phyloP scores from a whole-genome alignment of 1,140 invertebrate species.

The Trichoplusia ni region DNA sequence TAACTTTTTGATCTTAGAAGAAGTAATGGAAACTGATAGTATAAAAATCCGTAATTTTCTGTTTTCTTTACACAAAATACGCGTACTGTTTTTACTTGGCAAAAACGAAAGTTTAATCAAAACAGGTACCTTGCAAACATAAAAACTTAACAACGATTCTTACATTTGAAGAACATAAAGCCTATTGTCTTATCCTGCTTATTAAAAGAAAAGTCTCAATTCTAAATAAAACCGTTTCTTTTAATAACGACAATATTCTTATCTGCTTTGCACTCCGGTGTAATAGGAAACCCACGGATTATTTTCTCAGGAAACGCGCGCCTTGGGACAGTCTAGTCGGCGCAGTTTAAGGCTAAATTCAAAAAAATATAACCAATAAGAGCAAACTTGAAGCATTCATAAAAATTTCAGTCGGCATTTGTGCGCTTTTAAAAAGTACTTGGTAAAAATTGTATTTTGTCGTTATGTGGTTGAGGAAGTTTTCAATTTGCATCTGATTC shows the following conservation, averaged over 20 bases:
- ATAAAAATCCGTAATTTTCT: no score
- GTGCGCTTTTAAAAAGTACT: slow-evolving; percentile 23
- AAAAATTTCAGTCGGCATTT: slow-evolving; percentile 22
- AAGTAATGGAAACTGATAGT: no score
- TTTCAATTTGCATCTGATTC: slow-evolving; percentile 6
- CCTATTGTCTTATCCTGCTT: not conserved
- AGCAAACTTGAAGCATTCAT: slow-evolving; percentile 20
- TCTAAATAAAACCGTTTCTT: slow-evolving; percentile 6
- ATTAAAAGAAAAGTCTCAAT: slow-evolving; percentile 9
- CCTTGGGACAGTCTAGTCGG: slow-evolving; percentile 14
- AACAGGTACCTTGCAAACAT: no score
- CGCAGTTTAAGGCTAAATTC: slow-evolving; percentile 25
- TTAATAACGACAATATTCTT: slow-evolving; percentile 25
- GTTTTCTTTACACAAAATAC: no score
- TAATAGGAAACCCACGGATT: slow-evolving; percentile 19
- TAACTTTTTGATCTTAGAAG: no score
- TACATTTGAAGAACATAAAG: slow-evolving; percentile 9
- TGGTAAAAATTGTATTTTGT: slow-evolving; percentile 18
- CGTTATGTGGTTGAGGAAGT: slow-evolving; percentile 2
- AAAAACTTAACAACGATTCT: no score
- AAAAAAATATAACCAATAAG: slow-evolving; percentile 30
- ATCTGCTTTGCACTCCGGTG: slow-evolving; percentile 23
- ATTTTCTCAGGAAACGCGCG: slow-evolving; percentile 11
- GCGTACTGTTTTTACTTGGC: not conserved
- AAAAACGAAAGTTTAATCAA: not conserved